Evolutionary conservation across 2,113 vertebrate species (phyloP).

Genomic region (Sinocyclocheilus maitianheensis): DNA sequence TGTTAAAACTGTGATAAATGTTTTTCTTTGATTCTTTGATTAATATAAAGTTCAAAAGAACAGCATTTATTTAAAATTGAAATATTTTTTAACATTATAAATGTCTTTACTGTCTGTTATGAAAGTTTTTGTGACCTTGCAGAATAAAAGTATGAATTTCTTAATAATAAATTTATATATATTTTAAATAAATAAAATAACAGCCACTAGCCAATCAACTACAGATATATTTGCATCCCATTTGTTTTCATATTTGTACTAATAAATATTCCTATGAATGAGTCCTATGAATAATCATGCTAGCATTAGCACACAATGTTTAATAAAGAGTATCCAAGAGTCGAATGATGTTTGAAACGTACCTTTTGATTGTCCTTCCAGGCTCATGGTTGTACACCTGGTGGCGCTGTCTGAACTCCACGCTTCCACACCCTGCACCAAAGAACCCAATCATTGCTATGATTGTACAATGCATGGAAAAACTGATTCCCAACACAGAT

Average conservation of each 20-base stretch:
- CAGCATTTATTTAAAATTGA: not conserved
- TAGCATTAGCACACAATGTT: not conserved
- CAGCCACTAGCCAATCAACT: not conserved
- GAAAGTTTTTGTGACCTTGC: not conserved
- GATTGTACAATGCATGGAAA: not conserved
- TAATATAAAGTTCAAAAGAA: not conserved
- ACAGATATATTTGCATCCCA: not conserved
- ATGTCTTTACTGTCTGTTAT: not conserved
- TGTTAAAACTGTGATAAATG: too few relatives aligned
- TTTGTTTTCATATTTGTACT: not conserved
- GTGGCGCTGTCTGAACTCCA: constrained; percentile 18
- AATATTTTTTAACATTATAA: not conserved
- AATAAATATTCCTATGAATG: not conserved
- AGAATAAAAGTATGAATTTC: not conserved
- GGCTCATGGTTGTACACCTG: constrained; percentile 46
- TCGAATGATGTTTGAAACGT: not conserved
- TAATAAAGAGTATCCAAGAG: not conserved
- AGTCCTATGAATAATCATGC: not conserved
- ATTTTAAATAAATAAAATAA: not conserved
- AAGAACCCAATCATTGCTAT: not conserved
- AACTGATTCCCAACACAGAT: not conserved
- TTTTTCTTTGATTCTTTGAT: not conserved
- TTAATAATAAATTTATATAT: too few relatives aligned
- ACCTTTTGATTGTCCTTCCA: constrained; percentile 41
- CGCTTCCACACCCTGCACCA: constrained; percentile 25